phyloP scores from a whole-genome alignment of 30 jellyfish, hydroid and myxozoan genomes.

The Mastigias papua region DNA sequence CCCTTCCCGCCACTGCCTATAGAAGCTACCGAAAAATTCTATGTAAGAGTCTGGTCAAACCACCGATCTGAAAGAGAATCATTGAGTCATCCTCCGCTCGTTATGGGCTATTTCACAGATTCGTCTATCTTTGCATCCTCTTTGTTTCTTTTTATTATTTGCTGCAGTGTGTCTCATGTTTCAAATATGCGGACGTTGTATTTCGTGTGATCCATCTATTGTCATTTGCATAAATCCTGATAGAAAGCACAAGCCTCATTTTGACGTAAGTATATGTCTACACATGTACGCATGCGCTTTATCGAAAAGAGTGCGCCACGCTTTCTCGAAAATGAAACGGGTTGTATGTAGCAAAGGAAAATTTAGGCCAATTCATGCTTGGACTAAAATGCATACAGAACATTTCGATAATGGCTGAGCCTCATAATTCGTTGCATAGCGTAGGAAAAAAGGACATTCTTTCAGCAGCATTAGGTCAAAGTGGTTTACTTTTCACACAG shows the following conservation, averaged over 20 bases:
- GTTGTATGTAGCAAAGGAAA: slow-evolving; percentile 35
- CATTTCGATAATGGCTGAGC: slow-evolving; percentile 81
- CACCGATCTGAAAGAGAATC: too few species aligned
- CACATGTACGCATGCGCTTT: slow-evolving; percentile 72
- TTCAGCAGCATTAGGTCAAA: slow-evolving; percentile 98
- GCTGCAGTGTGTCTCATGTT: too few species aligned
- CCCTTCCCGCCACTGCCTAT: too few species aligned
- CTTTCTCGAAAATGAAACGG: slow-evolving; percentile 78
- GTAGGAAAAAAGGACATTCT: slow-evolving; percentile 78
- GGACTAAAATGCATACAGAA: slow-evolving; percentile 57
- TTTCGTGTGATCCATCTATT: too few species aligned
- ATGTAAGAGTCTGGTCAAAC: too few species aligned
- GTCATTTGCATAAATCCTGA: not conserved
- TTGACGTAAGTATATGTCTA: not conserved
- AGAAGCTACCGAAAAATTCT: too few species aligned
- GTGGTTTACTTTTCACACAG: slow-evolving; percentile 85
- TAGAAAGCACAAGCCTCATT: slow-evolving; percentile 8
- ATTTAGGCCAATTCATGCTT: slow-evolving; percentile 39
- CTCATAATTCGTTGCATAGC: slow-evolving; percentile 41
- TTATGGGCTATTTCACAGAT: too few species aligned
- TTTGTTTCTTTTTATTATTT: too few species aligned
- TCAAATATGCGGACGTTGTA: too few species aligned
- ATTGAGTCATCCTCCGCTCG: too few species aligned
- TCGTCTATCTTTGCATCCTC: too few species aligned
- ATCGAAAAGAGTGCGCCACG: slow-evolving; percentile 49